Evolutionary conservation across 1,140 invertebrate genomes (phyloP).

Genomic region (Teleogryllus occipitalis): DNA sequence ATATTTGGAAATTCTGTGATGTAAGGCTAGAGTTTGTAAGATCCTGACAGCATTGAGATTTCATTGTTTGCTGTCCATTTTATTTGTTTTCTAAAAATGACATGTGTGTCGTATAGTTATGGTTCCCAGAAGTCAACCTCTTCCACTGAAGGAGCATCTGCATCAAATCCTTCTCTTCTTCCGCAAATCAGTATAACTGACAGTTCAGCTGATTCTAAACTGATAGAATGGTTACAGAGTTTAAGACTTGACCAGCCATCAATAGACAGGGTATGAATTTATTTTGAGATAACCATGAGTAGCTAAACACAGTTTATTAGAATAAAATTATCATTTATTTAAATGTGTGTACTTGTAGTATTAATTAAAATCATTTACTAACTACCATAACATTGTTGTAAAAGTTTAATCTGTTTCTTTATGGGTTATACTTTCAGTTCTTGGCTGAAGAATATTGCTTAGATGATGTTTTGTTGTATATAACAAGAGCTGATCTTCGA

Average conservation of each 20-base stretch:
- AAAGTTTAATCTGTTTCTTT: neutral
- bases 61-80: too few relatives aligned
- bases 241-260: slow-evolving; percentile 48
- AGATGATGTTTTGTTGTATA: slow-evolving; percentile 63
- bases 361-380: too few relatives aligned
- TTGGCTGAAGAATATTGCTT: slow-evolving; percentile 67
- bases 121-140: slow-evolving; percentile 20
- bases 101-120: slow-evolving; percentile 24
- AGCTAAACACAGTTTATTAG: too few relatives aligned
- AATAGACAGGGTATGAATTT: slow-evolving; percentile 41
- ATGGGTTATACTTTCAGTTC: slow-evolving; percentile 41
- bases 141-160: slow-evolving; percentile 28
- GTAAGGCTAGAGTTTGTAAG: too few relatives aligned
- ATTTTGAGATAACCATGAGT: too few relatives aligned
- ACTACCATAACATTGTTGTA: neutral
- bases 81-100: too few relatives aligned
- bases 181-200: slow-evolving; percentile 35
- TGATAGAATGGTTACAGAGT: slow-evolving; percentile 49
- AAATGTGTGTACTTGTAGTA: too few relatives aligned
- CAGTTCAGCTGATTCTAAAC: slow-evolving; percentile 35
- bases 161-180: slow-evolving; percentile 23
- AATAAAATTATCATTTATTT: too few relatives aligned
- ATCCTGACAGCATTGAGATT: too few relatives aligned
- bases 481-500: slow-evolving; percentile 67
- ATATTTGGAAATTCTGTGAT: too few relatives aligned